phyloP scores from a whole-genome alignment of 2,113 vertebrate species.

The Todiramphus saurophagus region DNA sequence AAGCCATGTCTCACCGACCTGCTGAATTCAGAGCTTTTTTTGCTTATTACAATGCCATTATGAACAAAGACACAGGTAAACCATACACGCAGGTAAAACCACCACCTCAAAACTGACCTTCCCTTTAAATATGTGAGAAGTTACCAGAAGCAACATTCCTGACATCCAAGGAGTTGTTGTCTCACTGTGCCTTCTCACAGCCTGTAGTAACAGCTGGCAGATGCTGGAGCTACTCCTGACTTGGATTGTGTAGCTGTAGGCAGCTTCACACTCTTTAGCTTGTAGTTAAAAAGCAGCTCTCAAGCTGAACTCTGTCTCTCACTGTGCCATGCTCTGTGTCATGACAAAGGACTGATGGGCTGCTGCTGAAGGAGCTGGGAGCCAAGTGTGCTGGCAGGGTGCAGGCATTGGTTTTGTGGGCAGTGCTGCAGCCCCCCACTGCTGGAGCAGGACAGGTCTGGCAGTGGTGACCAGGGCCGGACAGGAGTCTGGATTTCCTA shows the following conservation, averaged over 20 bases:
- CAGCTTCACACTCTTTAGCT: not conserved
- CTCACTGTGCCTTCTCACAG: not conserved
- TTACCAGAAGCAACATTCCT: not conserved
- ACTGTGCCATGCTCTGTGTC: not conserved
- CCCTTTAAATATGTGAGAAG: not conserved
- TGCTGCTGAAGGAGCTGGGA: not conserved
- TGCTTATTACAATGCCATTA: constrained; percentile 82
- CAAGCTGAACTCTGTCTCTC: not conserved
- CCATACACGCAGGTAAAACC: not conserved
- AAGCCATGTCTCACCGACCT: constrained; percentile 77
- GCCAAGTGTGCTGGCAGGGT: not conserved
- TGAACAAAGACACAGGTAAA: constrained; percentile 88
- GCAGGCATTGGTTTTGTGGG: not conserved
- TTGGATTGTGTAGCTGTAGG: fast-evolving
- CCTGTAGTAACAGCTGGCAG: not conserved
- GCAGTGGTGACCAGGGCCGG: not conserved
- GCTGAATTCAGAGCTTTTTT: constrained; percentile 88
- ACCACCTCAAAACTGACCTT: not conserved
- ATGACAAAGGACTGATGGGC: fast-evolving
- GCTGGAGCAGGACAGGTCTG: not conserved
- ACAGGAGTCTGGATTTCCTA: not conserved
- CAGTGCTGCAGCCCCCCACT: not conserved
- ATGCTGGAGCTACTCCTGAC: not conserved
- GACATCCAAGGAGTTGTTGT: not conserved
- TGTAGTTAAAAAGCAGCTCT: not conserved